Base-by-base conservation (phyloP, 2,113 vertebrate genomes). In the Manacus vitellinus region DNA sequence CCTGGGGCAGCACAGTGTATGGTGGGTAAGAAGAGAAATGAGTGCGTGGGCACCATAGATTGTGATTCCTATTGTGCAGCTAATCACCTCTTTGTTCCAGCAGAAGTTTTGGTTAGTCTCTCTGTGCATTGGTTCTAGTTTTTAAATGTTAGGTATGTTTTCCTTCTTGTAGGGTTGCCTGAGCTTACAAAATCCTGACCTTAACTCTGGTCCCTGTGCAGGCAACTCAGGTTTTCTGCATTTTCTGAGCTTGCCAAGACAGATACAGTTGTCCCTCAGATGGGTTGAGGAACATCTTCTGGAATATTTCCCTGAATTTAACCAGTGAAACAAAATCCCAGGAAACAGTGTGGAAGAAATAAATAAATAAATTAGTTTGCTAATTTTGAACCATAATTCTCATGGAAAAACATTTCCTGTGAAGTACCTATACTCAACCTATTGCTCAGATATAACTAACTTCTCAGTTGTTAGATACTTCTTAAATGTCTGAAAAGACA, bases 61-160 rank as follows among this genome's bases (percentile, higher is more conserved):
- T 0, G 1, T 1, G 0, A 15, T 19, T 54, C 18, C 23, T 1
- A 8, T 72, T 0, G 0, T 14, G 31, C 4, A 5, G n/a, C 41
- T 3, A 1, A 22, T 22, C 9, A 2, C 20, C 2, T 6, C 16
- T 72, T 46, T 54, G 47, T 68, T 88, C 31, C 31, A 59, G 76
- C 33, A 27, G 22, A 17, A 23, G 12, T 70, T 92, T 67, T 72
- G 46, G 3, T 76, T 88, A 33, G 16, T 85, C 18, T 5, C 12
- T 55, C 24, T 20, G 10, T 18, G 5, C 12, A 1, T 3, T 55
- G 28, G 4, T 37, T 79, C 37, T 58, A 30, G 10, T 71, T 67
- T 67, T 43, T 12, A 51, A 3, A 30, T 24, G 1, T 9, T 51
- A 52, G 9, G 21, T 39, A 35, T 65, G 2, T 4, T 75, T 44